Evolutionary conservation across 2,113 vertebrate genomes (phyloP).

Genomic region (Mungos mungo): DNA sequence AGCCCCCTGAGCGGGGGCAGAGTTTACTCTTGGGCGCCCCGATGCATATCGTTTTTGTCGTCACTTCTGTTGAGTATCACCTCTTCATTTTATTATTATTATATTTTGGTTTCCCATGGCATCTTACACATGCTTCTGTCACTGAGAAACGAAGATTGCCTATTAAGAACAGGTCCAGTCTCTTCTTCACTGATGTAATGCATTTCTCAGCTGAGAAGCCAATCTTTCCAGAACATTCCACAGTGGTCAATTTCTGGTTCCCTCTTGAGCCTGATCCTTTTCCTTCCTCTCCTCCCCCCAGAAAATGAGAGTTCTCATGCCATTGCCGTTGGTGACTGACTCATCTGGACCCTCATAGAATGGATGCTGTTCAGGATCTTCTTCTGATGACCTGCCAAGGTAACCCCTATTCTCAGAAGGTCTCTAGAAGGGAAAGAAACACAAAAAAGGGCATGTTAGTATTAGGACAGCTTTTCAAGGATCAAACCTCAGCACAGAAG

Average conservation of each 20-base stretch:
- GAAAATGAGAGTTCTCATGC: slow-evolving; percentile 88
- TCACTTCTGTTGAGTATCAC: slow-evolving; percentile 79
- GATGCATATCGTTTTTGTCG: slow-evolving; percentile 77
- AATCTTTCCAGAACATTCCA: slow-evolving; percentile 71
- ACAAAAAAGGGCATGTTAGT: slow-evolving; percentile 60
- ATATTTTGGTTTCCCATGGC: slow-evolving; percentile 79
- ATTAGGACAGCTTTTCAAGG: background rate
- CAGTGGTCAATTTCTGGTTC: slow-evolving; percentile 64
- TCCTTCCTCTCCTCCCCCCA: slow-evolving; percentile 79
- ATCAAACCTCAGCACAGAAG: background rate
- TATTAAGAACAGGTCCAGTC: slow-evolving; percentile 72
- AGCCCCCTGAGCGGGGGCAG: slow-evolving; percentile 74
- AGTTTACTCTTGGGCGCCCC: slow-evolving; percentile 77
- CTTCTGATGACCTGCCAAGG: slow-evolving; percentile 98
- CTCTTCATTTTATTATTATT: slow-evolving; percentile 81
- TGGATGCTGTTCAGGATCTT: slow-evolving; percentile 98
- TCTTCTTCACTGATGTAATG: slow-evolving; percentile 21
- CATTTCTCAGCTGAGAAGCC: slow-evolving; percentile 70
- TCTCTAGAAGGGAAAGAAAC: slow-evolving; percentile 88
- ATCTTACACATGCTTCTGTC: slow-evolving; percentile 81
- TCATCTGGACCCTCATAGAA: slow-evolving; percentile 97
- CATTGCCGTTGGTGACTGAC: slow-evolving; percentile 93
- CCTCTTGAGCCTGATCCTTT: slow-evolving; percentile 59
- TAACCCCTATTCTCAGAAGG: slow-evolving; percentile 98
- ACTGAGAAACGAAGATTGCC: slow-evolving; percentile 80